phyloP scores from a whole-genome alignment of 1,140 invertebrate species.

The Macrosteles quadrilineatus region DNA sequence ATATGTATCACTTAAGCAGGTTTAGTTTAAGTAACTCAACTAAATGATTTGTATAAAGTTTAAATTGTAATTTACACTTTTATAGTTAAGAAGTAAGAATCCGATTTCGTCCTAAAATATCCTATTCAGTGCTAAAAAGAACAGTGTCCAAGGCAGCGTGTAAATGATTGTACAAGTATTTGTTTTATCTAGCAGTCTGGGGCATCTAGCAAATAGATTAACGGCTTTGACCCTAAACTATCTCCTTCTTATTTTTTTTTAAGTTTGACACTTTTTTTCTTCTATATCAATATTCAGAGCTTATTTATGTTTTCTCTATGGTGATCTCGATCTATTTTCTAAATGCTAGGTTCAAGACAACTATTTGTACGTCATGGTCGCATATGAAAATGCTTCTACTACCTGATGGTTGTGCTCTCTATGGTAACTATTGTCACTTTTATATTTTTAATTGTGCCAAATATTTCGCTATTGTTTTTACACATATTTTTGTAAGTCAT shows the following conservation, averaged over 20 bases:
- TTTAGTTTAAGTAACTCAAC: not conserved
- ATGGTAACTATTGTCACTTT: slow-evolving; percentile 7
- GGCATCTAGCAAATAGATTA: too few relatives aligned
- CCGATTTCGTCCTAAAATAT: not conserved
- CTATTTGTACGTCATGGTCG: not conserved
- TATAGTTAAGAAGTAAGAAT: not conserved
- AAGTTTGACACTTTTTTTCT: too few relatives aligned
- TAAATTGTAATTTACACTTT: slow-evolving; percentile 1
- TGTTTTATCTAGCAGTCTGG: slow-evolving; percentile 1
- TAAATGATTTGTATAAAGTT: not conserved
- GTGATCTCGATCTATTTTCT: not conserved
- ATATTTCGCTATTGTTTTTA: slow-evolving; percentile 25
- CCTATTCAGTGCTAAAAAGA: not conserved
- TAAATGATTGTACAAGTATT: slow-evolving; percentile 12
- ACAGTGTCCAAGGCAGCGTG: not conserved
- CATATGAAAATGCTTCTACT: not conserved
- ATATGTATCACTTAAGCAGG: too few relatives aligned
- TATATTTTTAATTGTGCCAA: slow-evolving; percentile 24
- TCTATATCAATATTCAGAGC: too few relatives aligned
- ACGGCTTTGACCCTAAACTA: too few relatives aligned
- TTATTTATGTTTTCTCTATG: not conserved
- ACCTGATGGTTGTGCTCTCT: slow-evolving; percentile 21
- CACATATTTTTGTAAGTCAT: slow-evolving; percentile 27
- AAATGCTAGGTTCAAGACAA: not conserved
- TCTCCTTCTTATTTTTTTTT: too few relatives aligned